Evolutionary conservation across 2,113 vertebrate genomes (phyloP).

Genomic region (Conger conger): DNA sequence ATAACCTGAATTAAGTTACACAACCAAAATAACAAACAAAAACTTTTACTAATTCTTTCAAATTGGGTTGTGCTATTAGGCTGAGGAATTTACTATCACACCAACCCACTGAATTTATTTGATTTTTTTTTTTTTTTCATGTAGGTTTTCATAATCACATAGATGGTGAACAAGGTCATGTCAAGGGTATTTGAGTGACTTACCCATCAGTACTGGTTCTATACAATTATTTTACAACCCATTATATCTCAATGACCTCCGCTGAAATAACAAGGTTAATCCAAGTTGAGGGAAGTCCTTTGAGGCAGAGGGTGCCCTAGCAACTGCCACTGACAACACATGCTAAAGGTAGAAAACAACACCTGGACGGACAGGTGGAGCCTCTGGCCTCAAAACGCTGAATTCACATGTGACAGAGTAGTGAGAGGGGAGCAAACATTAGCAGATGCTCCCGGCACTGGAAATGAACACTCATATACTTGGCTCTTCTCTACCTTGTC

Average conservation of each 20-base stretch:
- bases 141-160: background rate
- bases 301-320: constrained; percentile 6
- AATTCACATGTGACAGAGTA: background rate
- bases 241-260: background rate
- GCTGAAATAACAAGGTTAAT: background rate
- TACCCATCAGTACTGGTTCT: background rate
- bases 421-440: background rate
- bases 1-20: background rate
- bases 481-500: background rate
- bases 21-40: too few relatives aligned
- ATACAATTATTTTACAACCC: background rate
- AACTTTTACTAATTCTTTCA: too few relatives aligned
- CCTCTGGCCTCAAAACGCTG: background rate
- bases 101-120: background rate
- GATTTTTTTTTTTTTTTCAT: background rate
- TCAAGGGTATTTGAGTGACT: background rate
- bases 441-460: background rate
- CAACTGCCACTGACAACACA: background rate
- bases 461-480: constrained; percentile 1
- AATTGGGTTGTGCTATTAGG: too few relatives aligned
- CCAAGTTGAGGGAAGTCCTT: background rate
- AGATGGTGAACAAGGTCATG: background rate
- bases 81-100: background rate
- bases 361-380: background rate
- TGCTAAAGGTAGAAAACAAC: constrained; percentile 9